Conservation (phyloP, 2,113 vertebrate genomes). For the Brachyhypopomus occidentalis region DNA sequence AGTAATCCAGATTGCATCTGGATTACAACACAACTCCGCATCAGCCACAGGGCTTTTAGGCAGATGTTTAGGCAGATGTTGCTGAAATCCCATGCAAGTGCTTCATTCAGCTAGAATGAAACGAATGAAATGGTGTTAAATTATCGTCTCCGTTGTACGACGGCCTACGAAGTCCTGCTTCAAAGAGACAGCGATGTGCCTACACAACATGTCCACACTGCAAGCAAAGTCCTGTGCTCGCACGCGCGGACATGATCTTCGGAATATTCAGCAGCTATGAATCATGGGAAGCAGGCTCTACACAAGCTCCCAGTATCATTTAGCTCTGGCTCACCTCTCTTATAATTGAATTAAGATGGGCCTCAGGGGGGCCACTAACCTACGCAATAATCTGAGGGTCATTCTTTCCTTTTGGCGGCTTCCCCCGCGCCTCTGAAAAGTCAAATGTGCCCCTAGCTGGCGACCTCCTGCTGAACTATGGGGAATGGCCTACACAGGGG, state of each 20-base stretch:
- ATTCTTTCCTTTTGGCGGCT: slow-evolving; percentile 76
- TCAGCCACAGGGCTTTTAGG: not conserved
- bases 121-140: slow-evolving; percentile 12
- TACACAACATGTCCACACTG: not conserved
- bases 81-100: slow-evolving; percentile 25
- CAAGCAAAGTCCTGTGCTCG: slow-evolving; percentile 5
- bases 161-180: not conserved
- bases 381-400: slow-evolving; percentile 78
- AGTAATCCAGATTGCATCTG: slow-evolving; percentile 5
- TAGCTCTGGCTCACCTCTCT: slow-evolving; percentile 76
- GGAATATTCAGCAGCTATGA: slow-evolving; percentile 72
- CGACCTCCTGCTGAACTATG: slow-evolving; percentile 21
- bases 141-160: not conserved
- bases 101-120: slow-evolving; percentile 23
- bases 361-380: slow-evolving; percentile 76
- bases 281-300: slow-evolving; percentile 70
- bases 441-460: slow-evolving; percentile 31
- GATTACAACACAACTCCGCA: slow-evolving; percentile 8
- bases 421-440: slow-evolving; percentile 55
- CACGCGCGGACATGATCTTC: slow-evolving; percentile 51
- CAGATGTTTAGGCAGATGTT: slow-evolving; percentile 14
- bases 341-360: slow-evolving; percentile 80
- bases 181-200: not conserved
- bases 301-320: slow-evolving; percentile 75
- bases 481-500: slow-evolving; percentile 22